Evolutionary conservation across 2,113 vertebrate genomes (phyloP), one percentile per base, ranked within the genome.

Genomic region (Epinephelus cyanopodus): DNA sequence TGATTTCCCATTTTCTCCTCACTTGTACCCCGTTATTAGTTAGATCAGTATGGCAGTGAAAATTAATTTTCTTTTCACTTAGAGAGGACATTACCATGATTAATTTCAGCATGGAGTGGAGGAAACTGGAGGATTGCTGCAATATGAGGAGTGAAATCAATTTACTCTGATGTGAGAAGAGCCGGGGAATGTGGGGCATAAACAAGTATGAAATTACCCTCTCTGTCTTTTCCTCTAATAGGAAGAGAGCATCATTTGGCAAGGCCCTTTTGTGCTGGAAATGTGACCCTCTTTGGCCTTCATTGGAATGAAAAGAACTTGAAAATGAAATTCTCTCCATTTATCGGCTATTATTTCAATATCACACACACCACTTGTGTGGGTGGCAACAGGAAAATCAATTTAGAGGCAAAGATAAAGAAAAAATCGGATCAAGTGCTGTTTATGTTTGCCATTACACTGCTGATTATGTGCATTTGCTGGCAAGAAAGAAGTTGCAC

Each of bases 51-150:
- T 93, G 94, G 95, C 94, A 92, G 94, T 95, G 95, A 95, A 96
- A 97, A 97, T 98, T 96, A 96, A 97, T 97, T 97, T 96, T 96
- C 96, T 97, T 95, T 97, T 97, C 96, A 96, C 96, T 97, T 96
- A 95, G 93, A 95, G 93, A 93, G 93, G 95, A 95, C 96, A 97
- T 97, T 96, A 96, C 90, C 95, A 93, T 96, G 96, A 98, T 97
- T 97, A 95, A 97, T 97, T 95, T 95, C 93, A 88, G 84, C 87
- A 61, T 45, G 33, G 77, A 93, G 87, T 91, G 90, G 94, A 95
- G 91, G 93, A 96, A 97, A 97, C 83, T 87, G 83, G 94, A 95
- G 93, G 89, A 94, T 95, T 94, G 95, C 93, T 95, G 94, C 89
- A 95, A 95, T 94, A 91, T 89, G 84, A 95, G 92, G 93, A 96